Evolutionary conservation across 2,888 invertebrate genomes (phyloP).

Genomic region (Suillia variegata): DNA sequence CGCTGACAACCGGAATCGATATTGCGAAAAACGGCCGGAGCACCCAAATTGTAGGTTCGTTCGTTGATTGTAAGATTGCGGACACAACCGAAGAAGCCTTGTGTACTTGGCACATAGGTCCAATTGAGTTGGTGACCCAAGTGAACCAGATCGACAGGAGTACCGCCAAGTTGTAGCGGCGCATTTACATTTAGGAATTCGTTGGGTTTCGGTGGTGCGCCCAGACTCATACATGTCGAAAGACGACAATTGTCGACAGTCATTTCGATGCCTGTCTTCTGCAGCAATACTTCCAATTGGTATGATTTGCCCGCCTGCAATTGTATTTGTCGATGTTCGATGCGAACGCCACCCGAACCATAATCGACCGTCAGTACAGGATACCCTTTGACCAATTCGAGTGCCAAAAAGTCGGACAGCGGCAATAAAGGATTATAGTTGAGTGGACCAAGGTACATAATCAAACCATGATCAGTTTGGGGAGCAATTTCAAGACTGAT

Average conservation of each 20-base stretch:
- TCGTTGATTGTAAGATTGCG: constrained; percentile 87
- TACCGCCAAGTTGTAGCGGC: constrained; percentile 85
- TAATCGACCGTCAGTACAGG: constrained; percentile 85
- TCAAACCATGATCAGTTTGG: constrained; percentile 75
- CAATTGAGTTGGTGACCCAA: constrained; percentile 71
- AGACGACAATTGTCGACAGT: constrained; percentile 77
- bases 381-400: constrained; percentile 84
- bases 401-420: constrained; percentile 85
- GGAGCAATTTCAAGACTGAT: constrained; percentile 84
- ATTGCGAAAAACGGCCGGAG: constrained; percentile 74
- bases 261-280: constrained; percentile 72
- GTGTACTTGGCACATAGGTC: constrained; percentile 71
- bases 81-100: constrained; percentile 86
- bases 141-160: constrained; percentile 69
- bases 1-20: constrained; percentile 77
- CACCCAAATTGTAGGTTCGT: constrained; percentile 86
- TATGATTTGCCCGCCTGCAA: constrained; percentile 87
- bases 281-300: constrained; percentile 78
- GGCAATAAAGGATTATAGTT: constrained; percentile 68
- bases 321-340: constrained; percentile 72
- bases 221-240: constrained; percentile 73
- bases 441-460: constrained; percentile 90
- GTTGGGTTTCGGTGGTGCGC: constrained; percentile 72
- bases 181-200: constrained; percentile 82
- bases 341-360: constrained; percentile 78